phyloP scores from a whole-genome alignment of 2,888 invertebrate species.

The Heliconius sara region DNA sequence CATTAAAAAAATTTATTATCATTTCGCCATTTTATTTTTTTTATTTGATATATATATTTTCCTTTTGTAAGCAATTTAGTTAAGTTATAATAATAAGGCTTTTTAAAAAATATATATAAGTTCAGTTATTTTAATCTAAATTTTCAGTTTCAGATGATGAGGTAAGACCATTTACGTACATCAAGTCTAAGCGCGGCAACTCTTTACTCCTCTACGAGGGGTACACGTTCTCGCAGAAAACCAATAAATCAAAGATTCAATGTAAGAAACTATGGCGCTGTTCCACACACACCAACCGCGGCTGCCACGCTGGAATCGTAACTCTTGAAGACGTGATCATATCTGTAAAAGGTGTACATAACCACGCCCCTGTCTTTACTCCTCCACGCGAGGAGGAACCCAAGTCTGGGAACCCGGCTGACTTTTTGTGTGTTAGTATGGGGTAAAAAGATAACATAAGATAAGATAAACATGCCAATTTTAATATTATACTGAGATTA shows the following conservation, averaged over 20 bases:
- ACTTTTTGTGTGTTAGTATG: conserved; percentile 10
- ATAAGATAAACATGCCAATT: not conserved
- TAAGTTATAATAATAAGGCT: not conserved
- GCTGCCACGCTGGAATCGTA: conserved; percentile 47
- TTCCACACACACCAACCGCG: conserved; percentile 49
- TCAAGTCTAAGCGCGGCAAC: conserved; percentile 46
- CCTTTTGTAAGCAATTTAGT: not conserved
- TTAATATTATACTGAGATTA: conserved; percentile 14
- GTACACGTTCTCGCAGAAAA: conserved; percentile 52
- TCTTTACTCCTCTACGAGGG: conserved; percentile 50
- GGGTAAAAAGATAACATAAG: not conserved
- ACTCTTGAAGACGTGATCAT: conserved; percentile 43
- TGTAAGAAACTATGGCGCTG: conserved; percentile 52
- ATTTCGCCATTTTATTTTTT: no score
- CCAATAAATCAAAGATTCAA: conserved; percentile 21
- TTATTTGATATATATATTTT: not conserved
- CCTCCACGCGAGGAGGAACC: not conserved
- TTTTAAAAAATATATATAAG: not conserved
- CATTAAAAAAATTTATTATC: no score
- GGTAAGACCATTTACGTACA: conserved; percentile 4
- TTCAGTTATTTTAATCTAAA: not conserved
- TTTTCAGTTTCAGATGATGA: conserved; percentile 10
- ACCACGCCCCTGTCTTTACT: conserved; percentile 33
- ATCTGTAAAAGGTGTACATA: conserved; percentile 39
- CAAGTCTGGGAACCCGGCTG: not conserved